Evolutionary conservation across 1,140 invertebrate genomes (phyloP), one percentile per base, ranked within the genome.

Genomic region (Piezodorus guildinii): DNA sequence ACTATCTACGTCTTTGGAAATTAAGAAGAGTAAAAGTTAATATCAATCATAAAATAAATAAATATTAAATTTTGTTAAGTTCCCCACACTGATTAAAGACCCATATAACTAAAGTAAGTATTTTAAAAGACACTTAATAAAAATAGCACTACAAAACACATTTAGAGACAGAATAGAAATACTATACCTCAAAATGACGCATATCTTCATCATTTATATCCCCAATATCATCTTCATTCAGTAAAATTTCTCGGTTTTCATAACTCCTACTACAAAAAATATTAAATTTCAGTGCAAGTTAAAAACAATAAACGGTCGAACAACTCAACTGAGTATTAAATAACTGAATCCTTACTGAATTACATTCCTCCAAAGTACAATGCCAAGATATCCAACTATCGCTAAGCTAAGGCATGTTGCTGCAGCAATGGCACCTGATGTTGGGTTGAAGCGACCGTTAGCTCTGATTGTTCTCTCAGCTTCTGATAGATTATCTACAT

Each of bases 111-210:
- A 30, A 8, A 30, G 8, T 8, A 30, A 30, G 27, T 6, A 39
- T 5, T 39, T 39, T 1, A 10, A 12, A 39, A 39, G 34, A 39
- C 9, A 39, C 27, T 30, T 4, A 4, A 39, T 10, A 39, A 12
- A 8, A 39, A 39, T 39, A 39, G 6, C 12, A 39, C 34, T 39
- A 39, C 2, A 12, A 39, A 39, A 39, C 34, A 39, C 12, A 39
- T 39, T 39, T 39, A 12, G 12, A 30, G 9, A 10, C 34, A 49
- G 1, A 49, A 19, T n/a, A 43, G 19, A 15, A 51, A 52, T 27
- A 56, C n/a, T 15, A 25, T 64, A 69, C 69, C 69, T 69, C 69
- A 68, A 69, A 69, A 66, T 69, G 61, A 25, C 58, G 58, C 59
- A 69, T 39, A 27, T 64, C 63, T 52, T 58, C 52, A 62, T 68